phyloP scores from a whole-genome alignment of 2,797 vertebrate species.

The Sebastes alutus region DNA sequence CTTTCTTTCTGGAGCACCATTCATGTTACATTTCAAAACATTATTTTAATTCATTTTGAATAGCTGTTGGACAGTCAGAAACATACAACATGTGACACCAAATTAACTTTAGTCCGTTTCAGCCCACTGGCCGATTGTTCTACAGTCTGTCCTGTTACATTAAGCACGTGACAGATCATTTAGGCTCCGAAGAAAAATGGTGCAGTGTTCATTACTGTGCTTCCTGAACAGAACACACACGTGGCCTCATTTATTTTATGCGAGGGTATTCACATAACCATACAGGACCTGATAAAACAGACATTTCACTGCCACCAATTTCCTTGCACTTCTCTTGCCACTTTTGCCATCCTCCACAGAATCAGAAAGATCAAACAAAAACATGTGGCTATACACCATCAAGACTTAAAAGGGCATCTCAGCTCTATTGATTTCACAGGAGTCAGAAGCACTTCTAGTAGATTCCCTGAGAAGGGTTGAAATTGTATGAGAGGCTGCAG shows the following conservation, averaged over 20 bases:
- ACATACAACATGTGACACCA: constrained; percentile 35
- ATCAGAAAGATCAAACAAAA: constrained; percentile 76
- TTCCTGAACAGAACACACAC: constrained; percentile 59
- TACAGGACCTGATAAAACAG: constrained; percentile 46
- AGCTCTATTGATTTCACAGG: constrained; percentile 80
- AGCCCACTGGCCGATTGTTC: constrained; percentile 26
- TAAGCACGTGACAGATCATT: constrained; percentile 62
- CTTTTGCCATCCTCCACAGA: constrained; percentile 49
- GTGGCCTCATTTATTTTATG: constrained; percentile 65
- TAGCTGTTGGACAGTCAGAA: background rate
- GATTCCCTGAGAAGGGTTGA: constrained; percentile 72
- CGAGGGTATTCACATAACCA: constrained; percentile 38
- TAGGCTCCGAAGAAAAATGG: constrained; percentile 62
- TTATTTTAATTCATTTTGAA: background rate
- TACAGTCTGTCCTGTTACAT: constrained; percentile 56
- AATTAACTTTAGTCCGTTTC: constrained; percentile 38
- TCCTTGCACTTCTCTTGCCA: constrained; percentile 17
- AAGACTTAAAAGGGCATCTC: constrained; percentile 81
- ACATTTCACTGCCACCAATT: constrained; percentile 55
- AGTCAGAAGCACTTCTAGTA: constrained; percentile 73
- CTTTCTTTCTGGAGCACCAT: background rate
- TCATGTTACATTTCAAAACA: background rate
- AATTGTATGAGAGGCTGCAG: constrained; percentile 70
- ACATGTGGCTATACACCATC: constrained; percentile 59
- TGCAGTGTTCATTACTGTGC: constrained; percentile 68